Evolutionary conservation across 1,140 invertebrate species (phyloP), one percentile per base, ranked within the genome.

Genomic region (Halyomorpha halys): DNA sequence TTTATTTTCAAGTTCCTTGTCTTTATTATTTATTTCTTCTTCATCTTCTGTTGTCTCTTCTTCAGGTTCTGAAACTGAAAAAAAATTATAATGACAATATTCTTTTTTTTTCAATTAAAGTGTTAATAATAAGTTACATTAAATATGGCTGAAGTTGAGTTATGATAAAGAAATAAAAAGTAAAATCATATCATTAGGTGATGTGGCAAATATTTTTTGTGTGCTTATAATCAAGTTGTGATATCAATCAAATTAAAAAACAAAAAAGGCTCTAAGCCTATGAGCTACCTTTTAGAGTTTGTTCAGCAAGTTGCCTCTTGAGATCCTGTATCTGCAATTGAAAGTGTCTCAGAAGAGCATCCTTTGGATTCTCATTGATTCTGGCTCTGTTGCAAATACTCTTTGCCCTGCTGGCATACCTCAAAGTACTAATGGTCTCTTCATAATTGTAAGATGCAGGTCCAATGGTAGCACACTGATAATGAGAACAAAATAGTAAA

Each of bases 351-450:
- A 99, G 81, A 23, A 98, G 76, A 3, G 97, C 94, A 78, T 98
- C 95, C 72, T 98, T 98, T 0, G 96, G 94, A 78, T 99, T 96
- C 74, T 97, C 95, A 75, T 99, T 99, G 63, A 99, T 88, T 68
- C 88, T 86, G 59, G 94, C 95, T 69, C 88, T 86, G 76, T 99
- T 99, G 73, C 94, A 90, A 65, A 99, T 99, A 72, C 91, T 95
- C 76, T 99, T 99, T 2, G 96, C 95, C 62, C 96, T 80, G 78
- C 93, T 95, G 1, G 97, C 96, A 78, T 99, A 99, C 16, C 97
- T 80, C 51, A 99, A 78, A 0, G 97, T 98, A 72, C 92, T 97
- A 53, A 98, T 90, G 0, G 94, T 95, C 76, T 99, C 97, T 72
- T 98, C 95, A 74, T 95, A 97, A 77, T 99, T 98, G 65, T 89